These are phyloP conservation scores for Dryobates pubescens DNA, from an alignment of 2,797 vertebrate species.

Conservation along the genomic window DNA sequence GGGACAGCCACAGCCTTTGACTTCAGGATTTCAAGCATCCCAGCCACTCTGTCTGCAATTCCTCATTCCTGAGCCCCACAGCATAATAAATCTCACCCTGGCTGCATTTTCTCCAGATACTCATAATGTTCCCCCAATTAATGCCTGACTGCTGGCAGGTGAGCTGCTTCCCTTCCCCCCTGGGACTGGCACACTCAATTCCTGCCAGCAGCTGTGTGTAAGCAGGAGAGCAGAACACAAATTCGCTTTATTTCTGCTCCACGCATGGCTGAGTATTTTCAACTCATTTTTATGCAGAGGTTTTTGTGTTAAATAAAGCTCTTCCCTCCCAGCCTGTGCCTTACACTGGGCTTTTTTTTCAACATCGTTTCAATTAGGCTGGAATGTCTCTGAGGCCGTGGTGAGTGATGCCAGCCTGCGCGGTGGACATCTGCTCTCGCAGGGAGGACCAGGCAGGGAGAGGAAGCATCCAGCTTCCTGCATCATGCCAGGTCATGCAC, in stretches of 20 bases:
- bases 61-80: not conserved
- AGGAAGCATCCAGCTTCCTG: not conserved
- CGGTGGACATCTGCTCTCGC: not conserved
- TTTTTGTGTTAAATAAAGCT: not conserved
- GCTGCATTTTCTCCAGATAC: not conserved
- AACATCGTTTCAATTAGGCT: not conserved
- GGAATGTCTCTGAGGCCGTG: not conserved
- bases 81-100: not conserved
- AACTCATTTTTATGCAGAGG: not conserved
- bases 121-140: not conserved
- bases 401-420: not conserved
- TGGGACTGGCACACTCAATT: not conserved
- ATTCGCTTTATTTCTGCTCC: slow-evolving; percentile 19
- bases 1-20: not conserved
- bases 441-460: not conserved
- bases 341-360: not conserved
- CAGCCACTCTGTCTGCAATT: not conserved
- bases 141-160: slow-evolving; percentile 25
- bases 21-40: not conserved
- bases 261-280: not conserved
- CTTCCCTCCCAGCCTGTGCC: not conserved
- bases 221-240: slow-evolving; percentile 18
- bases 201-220: not conserved
- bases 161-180: not conserved
- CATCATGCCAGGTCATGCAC: not conserved